Evolutionary conservation across 2,888 invertebrate species (phyloP), one percentile per base, ranked within the genome.

Genomic region (Liposcelis brunnea): DNA sequence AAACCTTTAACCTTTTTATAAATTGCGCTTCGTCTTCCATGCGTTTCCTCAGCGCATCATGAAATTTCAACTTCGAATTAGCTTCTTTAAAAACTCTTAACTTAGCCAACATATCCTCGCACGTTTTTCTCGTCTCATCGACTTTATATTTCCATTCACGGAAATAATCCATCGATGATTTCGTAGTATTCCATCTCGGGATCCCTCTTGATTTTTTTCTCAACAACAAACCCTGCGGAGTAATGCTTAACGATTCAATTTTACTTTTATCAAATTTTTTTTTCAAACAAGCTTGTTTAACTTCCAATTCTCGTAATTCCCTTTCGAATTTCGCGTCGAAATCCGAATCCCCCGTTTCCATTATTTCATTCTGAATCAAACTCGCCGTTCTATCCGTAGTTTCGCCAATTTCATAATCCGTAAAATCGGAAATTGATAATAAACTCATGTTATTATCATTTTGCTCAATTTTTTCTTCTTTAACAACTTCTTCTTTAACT

Each of bases 61-160:
- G 45, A 11, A 45, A 35, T 40, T 47, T 47, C 4, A 31, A 45
- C 4, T 46, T 49, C 8, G 45, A 21, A 34, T 49, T 47, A 31
- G 45, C 43, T 5, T 49, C 49, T 43, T 43, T 49, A 12, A 49
- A 43, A 14, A 43, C 44, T 36, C 46, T 47, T 32, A 49, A 35
- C 32, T 49, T 49, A 16, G 44, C 43, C 31, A 49, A 42, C 49
- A 49, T 49, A 26, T 49, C 47, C 31, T 49, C 49, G 36, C 49
- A 49, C 19, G 35, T 49, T 31, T 43, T 44, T 26, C 49, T 35
- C 18, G 49, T 49, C 31, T 48, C 47, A 19, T 49, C 49, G 14
- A 49, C 43, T n/a, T 47, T 15, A 26, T 42, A 35, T 31, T 49
- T 49, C 49, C 49, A 49, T 14, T 49, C 46, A 7, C 40, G 15